A percentile compares a stretch with the other conserved stretches of the same genome.
Evolutionary conservation across 2,888 invertebrate genomes (phyloP).

Genomic region (Eristalis tenax): DNA sequence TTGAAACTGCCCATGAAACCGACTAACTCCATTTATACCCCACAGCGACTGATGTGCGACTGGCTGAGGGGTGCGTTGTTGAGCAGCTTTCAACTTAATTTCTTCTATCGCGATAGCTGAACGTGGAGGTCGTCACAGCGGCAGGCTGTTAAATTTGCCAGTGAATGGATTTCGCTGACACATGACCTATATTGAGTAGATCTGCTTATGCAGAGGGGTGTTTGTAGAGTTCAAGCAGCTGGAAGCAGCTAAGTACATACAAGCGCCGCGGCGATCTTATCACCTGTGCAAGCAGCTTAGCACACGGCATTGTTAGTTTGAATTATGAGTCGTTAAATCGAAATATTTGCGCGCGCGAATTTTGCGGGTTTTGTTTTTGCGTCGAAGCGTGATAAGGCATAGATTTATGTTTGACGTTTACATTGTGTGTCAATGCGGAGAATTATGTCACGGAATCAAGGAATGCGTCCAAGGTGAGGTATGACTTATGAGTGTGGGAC

Average conservation of each 20-base stretch:
- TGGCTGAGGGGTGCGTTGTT: neutral
- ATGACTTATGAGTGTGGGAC: too few species aligned
- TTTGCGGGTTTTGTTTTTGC: neutral
- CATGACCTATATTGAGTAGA: neutral
- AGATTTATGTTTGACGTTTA: neutral
- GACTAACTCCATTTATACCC: constrained; percentile 8
- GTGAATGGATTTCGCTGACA: neutral
- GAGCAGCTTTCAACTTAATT: neutral
- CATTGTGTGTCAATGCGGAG: neutral
- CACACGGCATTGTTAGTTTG: neutral
- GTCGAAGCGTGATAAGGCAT: neutral
- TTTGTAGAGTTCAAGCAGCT: neutral
- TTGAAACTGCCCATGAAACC: neutral
- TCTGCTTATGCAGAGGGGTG: constrained; percentile 7
- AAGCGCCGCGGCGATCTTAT: neutral
- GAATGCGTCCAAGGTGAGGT: neutral
- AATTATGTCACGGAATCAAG: neutral
- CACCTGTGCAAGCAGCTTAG: neutral
- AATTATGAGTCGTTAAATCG: constrained; percentile 7
- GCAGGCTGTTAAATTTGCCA: neutral
- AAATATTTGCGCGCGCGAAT: neutral
- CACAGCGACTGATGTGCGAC: neutral
- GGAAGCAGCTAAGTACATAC: neutral
- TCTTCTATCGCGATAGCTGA: neutral
- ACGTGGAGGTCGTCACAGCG: neutral